Conservation (phyloP, 2,888 invertebrate species). For the Pseudoips prasinana region DNA sequence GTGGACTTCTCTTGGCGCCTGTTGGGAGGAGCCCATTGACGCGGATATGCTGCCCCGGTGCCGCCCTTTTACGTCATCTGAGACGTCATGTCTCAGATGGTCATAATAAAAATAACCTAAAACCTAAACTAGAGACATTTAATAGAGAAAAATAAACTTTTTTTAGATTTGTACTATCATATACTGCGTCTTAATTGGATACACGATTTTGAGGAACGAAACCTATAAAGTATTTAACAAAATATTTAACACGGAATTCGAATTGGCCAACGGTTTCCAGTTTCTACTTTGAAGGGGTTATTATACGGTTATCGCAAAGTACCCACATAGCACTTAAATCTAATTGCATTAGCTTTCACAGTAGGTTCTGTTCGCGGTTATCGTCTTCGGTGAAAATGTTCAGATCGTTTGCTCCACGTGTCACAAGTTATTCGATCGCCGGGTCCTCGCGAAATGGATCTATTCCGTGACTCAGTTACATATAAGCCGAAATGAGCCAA, state of each 20-base stretch:
- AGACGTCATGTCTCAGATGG: too few species aligned
- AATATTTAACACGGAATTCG: slow-evolving; percentile 15
- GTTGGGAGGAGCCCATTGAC: too few species aligned
- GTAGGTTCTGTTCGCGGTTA: slow-evolving; percentile 16
- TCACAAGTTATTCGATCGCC: slow-evolving; percentile 22
- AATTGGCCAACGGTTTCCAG: slow-evolving; percentile 5
- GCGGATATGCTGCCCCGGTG: too few species aligned
- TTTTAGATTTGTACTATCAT: too few species aligned
- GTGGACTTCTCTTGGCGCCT: too few species aligned
- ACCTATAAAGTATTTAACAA: slow-evolving; percentile 15
- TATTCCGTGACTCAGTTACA: slow-evolving; percentile 34
- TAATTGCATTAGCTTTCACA: slow-evolving; percentile 24
- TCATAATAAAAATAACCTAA: too few species aligned
- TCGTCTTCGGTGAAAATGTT: slow-evolving; percentile 21
- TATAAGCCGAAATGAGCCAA: slow-evolving; percentile 15
- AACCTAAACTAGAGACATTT: too few species aligned
- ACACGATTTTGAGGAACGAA: slow-evolving; percentile 10
- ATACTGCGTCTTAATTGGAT: too few species aligned
- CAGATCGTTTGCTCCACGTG: slow-evolving; percentile 30
- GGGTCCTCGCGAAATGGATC: slow-evolving; percentile 25
- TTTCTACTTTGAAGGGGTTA: slow-evolving; percentile 18
- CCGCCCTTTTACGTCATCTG: too few species aligned
- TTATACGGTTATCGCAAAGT: slow-evolving; percentile 19
- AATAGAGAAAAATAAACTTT: too few species aligned
- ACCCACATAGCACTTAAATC: slow-evolving; percentile 7